Conservation (phyloP, 1,140 invertebrate species). For the Wiebesia pumilae region DNA sequence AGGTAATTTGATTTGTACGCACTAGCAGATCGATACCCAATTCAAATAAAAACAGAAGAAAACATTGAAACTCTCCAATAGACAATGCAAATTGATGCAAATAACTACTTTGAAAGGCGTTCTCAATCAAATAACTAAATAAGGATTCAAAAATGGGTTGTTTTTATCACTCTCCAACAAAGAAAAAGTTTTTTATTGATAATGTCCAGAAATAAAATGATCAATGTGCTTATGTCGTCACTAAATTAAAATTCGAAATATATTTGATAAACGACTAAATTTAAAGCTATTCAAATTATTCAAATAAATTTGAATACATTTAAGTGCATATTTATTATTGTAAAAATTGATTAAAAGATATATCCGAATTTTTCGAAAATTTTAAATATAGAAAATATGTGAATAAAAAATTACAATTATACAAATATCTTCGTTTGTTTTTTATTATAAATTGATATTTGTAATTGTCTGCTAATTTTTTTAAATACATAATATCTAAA, state of each 20-base stretch:
- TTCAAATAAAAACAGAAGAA: conserved; percentile 3
- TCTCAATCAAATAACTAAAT: conserved; percentile 12
- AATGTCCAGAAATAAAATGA: no score
- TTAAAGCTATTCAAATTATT: no score
- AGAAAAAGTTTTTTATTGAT: not conserved
- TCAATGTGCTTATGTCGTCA: no score
- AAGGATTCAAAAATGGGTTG: not conserved
- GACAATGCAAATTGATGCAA: not conserved
- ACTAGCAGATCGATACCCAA: not conserved
- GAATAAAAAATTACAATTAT: no score
- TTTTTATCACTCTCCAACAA: not conserved
- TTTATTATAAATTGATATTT: no score
- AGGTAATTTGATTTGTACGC: not conserved
- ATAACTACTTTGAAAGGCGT: conserved; percentile 13
- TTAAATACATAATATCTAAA: no score
- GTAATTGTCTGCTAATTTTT: no score
- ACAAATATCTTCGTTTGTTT: no score
- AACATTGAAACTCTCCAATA: conserved; percentile 23
- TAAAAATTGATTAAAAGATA: not conserved
- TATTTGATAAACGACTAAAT: no score
- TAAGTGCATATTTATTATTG: not conserved
- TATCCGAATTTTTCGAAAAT: not conserved
- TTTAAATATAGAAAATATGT: no score
- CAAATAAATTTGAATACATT: not conserved
- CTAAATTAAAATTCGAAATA: no score